Conservation (phyloP, 1,140 invertebrate genomes). For the Sarcophaga bullata region DNA sequence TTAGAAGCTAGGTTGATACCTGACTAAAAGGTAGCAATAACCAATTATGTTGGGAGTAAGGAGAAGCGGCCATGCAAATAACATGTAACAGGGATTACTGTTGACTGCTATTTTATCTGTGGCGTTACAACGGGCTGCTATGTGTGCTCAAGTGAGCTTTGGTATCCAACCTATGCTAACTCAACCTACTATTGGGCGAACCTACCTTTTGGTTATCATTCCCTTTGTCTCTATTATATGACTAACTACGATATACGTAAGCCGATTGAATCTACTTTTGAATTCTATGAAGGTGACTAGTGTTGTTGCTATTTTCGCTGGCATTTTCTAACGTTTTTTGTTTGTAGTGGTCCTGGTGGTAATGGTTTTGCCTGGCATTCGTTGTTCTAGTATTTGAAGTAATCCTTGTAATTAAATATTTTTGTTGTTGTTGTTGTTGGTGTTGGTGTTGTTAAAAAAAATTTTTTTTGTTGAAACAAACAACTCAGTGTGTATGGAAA, state of each 20-base stretch:
- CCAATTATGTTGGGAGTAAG: too few species aligned
- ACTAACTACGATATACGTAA: not conserved
- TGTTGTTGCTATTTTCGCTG: not conserved
- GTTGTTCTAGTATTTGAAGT: constrained; percentile 5
- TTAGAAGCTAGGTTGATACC: too few species aligned
- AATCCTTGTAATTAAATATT: constrained; percentile 22
- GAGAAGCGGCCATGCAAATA: too few species aligned
- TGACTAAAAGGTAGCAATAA: too few species aligned
- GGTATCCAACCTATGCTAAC: too few species aligned
- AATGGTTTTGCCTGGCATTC: not conserved
- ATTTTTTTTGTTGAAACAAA: constrained; percentile 1
- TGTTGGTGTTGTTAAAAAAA: not conserved
- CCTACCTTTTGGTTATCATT: too few species aligned
- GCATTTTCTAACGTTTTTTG: not conserved
- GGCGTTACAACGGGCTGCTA: too few species aligned
- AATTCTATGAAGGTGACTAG: not conserved
- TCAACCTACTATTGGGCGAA: too few species aligned
- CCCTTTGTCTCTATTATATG: not conserved
- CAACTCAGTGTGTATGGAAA: constrained; percentile 24
- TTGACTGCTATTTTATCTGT: too few species aligned
- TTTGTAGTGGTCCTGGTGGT: not conserved
- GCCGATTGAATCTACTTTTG: not conserved
- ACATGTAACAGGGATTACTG: too few species aligned
- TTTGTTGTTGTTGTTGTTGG: not conserved
- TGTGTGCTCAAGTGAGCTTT: too few species aligned